Conservation (phyloP, 1,140 invertebrate species). For the Nasonia longicornis region DNA sequence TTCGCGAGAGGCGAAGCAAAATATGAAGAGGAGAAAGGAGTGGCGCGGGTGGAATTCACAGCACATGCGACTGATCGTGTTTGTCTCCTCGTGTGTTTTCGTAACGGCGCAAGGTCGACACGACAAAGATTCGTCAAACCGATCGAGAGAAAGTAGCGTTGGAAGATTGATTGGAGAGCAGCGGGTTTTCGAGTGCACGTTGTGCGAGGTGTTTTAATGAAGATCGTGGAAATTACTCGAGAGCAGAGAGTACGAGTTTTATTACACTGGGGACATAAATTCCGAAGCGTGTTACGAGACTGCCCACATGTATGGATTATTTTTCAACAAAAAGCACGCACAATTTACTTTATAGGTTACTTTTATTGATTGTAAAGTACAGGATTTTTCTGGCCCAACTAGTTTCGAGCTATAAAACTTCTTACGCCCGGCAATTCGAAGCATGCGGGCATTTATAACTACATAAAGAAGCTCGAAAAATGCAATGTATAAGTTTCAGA, state of each 20-base stretch:
- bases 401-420: not conserved
- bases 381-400: not conserved
- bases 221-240: no score
- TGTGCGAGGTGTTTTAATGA: no score
- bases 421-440: not conserved
- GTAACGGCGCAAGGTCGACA: not conserved
- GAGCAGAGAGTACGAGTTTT: not conserved
- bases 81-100: not conserved
- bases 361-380: constrained; percentile 4
- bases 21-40: not conserved
- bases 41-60: not conserved
- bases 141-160: not conserved
- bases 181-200: no score
- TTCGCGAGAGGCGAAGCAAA: not conserved
- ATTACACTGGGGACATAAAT: not conserved
- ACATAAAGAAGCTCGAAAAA: not conserved
- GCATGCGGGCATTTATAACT: not conserved
- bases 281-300: not conserved
- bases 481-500: not conserved
- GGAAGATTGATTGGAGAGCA: no score
- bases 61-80: not conserved
- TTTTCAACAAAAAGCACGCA: not conserved
- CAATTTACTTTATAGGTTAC: not conserved
- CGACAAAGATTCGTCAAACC: not conserved
- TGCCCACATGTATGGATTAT: not conserved